Base-by-base conservation (phyloP, 2,797 vertebrate genomes). In the Lacerta bilineata region DNA sequence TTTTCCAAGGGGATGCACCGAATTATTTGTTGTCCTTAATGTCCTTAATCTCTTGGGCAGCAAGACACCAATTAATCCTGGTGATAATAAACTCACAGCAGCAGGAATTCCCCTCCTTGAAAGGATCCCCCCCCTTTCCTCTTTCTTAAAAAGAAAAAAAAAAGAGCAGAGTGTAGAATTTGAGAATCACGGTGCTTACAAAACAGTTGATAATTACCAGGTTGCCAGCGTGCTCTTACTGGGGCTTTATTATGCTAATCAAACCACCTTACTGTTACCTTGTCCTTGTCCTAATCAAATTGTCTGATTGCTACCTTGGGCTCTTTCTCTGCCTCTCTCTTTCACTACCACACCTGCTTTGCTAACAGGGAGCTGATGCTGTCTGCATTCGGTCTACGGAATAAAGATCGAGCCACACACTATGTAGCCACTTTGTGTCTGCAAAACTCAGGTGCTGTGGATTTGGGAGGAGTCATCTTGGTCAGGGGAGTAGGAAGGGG, bases 191-290 rank as follows among this genome's bases (percentile, higher is more conserved):
- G 13, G 66, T 89, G 88, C 88, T 89, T 89, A 77, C 88, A 82
- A 89, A 89, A 89, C 84, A 89, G 79, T 68, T 81, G 88, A 59
- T 89, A 89, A 89, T 89, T 89, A 68, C 43, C 39, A 68, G 84
- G 88, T 89, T 82, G 71, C 41, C 68, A 18, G 61, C 55, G 23
- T 69, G 27, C 43, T 86, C 79, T 89, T 89, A 82, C 78, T 76
- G 79, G 50, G 71, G 61, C 61, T 81, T 55, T 86, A 89, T 89
- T 89, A 86, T 25, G 33, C 61, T 89, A 86, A 89, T 86, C 84
- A 89, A 85, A 82, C 78, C 78, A 89, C 79, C 84, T 89, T 82
- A 74, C 84, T 69, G 43, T 86, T 89, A 86, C 84, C 84, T 81
- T 75, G 36, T 77, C 25, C 84, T 82, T 64, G 36, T 46, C 76